Evolutionary conservation across 2,797 vertebrate genomes (phyloP), one percentile per base, ranked within the genome.

Genomic region (Chelidonichthys spinosus): DNA sequence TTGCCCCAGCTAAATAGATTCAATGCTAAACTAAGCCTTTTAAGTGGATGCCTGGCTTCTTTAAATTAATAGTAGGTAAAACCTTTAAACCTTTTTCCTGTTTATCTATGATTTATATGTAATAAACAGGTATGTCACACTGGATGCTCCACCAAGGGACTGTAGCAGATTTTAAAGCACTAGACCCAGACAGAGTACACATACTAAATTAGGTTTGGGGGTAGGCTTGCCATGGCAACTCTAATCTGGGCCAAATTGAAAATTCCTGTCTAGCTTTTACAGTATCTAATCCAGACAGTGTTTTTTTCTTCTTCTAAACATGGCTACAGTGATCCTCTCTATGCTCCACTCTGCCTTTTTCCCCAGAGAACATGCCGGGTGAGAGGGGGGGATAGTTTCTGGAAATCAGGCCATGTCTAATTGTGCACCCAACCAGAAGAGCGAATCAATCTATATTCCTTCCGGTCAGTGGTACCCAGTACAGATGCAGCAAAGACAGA

Each of bases 341-440:
- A 61, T 59, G 58, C 37, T 66, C 47, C 70, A n/a, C n/a, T 67
- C 69, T 63, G 36, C 63, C n/a, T 25, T 25, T 63, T 60, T 50
- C 42, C 60, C 67, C 37, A 67, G 44, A n/a, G 72, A 76, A 60
- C n/a, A 79, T 36, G 50, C 13, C n/a, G 63, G 55, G 69, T 63
- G 42, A 10, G 72, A 79, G 9, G n/a, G 47, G 18, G 11, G 49
- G 46, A 55, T 55, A 74, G 82, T 71, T 53, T 58, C 76, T 70
- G 75, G 59, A 85, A 91, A 91, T 83, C 75, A 88, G 90, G 81
- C 43, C 77, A 83, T 54, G 67, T 76, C 42, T 72, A 71, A 86
- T 78, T 91, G 89, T 90, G 90, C 89, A 90, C 47, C 50, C 81
- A 91, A 79, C 87, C 76, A 86, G 79, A 92, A 88, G 69, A 80